Evolutionary conservation across 2,888 invertebrate genomes (phyloP).

Genomic region (Drosophila imparisetae): DNA sequence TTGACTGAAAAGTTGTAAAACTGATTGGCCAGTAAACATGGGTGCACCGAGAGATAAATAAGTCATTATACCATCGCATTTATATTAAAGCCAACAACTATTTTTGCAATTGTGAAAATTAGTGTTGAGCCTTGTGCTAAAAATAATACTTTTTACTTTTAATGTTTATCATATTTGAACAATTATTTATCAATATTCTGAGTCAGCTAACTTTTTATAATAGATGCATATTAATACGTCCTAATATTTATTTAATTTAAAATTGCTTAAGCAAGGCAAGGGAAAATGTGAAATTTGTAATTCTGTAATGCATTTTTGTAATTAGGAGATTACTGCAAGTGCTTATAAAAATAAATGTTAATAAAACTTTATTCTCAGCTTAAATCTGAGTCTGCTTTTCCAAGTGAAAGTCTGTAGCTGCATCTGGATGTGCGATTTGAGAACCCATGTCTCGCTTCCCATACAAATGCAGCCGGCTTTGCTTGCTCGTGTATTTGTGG

Average conservation of each 20-base stretch:
- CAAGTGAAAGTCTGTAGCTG: neutral
- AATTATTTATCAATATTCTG: neutral
- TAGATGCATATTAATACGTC: neutral
- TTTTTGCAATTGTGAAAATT: neutral
- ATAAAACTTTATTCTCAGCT: neutral
- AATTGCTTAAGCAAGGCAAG: neutral
- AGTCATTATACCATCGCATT: slow-evolving; percentile 28
- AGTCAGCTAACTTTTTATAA: neutral
- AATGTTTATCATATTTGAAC: neutral
- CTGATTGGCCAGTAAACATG: slow-evolving; percentile 62
- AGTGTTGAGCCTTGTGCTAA: neutral
- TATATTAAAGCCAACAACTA: neutral
- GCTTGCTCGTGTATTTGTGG: slow-evolving; percentile 34
- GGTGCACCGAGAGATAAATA: slow-evolving; percentile 56
- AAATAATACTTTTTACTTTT: neutral
- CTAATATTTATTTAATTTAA: neutral
- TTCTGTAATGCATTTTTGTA: neutral
- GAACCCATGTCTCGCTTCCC: slow-evolving; percentile 22
- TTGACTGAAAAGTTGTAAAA: slow-evolving; percentile 69
- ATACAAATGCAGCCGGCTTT: slow-evolving; percentile 38
- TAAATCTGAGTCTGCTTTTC: neutral
- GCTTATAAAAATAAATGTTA: slow-evolving; percentile 25
- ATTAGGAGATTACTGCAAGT: neutral
- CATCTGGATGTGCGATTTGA: slow-evolving; percentile 17
- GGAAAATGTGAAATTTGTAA: neutral